A percentile compares a stretch with the other conserved stretches of the same genome.
Conservation (phyloP, 2,113 vertebrate genomes). For the Phocoena sinus region DNA sequence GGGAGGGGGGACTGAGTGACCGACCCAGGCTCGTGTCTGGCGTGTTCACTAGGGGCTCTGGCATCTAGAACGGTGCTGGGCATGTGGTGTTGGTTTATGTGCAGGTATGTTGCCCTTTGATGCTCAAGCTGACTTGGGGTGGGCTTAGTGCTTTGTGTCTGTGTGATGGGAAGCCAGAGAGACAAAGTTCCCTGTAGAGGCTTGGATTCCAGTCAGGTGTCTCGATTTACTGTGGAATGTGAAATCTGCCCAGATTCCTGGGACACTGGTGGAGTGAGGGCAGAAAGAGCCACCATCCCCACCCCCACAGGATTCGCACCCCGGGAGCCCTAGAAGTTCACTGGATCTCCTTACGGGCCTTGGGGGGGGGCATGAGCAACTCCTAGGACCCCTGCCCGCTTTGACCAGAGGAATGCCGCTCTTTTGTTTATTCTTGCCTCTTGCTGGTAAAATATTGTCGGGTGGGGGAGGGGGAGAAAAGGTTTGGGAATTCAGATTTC, state of each 20-base stretch:
- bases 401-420: not conserved
- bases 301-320: not conserved
- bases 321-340: not conserved
- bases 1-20: no score
- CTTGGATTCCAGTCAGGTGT: not conserved
- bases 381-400: not conserved
- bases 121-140: not conserved
- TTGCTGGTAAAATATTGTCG: not conserved
- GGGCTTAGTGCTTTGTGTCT: not conserved
- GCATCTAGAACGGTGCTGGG: not conserved
- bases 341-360: not conserved
- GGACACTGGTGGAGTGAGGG: not conserved
- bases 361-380: not conserved
- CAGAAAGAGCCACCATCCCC: no score
- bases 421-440: not conserved
- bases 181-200: not conserved
- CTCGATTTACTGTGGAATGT: not conserved
- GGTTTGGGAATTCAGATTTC: not conserved
- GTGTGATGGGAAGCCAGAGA: not conserved
- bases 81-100: fast-evolving
- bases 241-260: not conserved
- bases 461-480: no score
- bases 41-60: not conserved
- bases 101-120: fast-evolving
- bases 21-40: not conserved